Base-by-base conservation (phyloP, 2,888 invertebrate species). In the Tenthredo livida region DNA sequence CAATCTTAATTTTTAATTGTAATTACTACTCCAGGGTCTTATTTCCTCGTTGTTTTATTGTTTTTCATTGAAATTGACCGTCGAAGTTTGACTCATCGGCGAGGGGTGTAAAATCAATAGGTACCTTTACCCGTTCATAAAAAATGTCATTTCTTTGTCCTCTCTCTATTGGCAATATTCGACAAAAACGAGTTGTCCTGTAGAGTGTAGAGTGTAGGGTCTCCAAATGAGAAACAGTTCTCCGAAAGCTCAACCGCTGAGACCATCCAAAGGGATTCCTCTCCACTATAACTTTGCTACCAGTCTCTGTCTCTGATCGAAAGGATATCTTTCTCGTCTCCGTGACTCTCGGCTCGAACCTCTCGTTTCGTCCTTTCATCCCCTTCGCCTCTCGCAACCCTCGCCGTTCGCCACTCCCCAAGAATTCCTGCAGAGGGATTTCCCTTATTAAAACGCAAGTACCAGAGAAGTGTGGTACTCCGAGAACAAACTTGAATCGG, bases 121-220 rank as follows among this genome's bases (percentile, higher is more conserved):
- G 40, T 33, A 80, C 40, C 40, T n/a, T 47, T 7, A 40, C n/a
- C 40, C 80, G 40, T 80, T 25, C 21, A 61, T 29, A 80, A 80
- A 47, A 80, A 80, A 80, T 61, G 40, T 61, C 80, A 80, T 61
- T 80, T 61, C 80, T 80, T 40, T 61, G 58, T 61, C 40, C 61
- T 29, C 58, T 25, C 54, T 58, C 21, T 25, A 80, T 80, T 80
- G 80, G 80, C 80, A 80, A 80, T 80, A 80, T 61, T 80, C 61
- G n/a, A 61, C 17, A 37, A 50, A 40, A 80, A 80, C 80, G 80
- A 80, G 61, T 58, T 80, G 80, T 80, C 58, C 80, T 21, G 33
- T 21, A n/a, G n/a, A n/a, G n/a, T n/a, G n/a, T n/a, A n/a, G n/a
- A n/a, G n/a, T n/a, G 17, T 25, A 54, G 80, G 80, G 80, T 80